phyloP scores from a whole-genome alignment of 2,797 vertebrate species.

The Scarus forsteni region DNA sequence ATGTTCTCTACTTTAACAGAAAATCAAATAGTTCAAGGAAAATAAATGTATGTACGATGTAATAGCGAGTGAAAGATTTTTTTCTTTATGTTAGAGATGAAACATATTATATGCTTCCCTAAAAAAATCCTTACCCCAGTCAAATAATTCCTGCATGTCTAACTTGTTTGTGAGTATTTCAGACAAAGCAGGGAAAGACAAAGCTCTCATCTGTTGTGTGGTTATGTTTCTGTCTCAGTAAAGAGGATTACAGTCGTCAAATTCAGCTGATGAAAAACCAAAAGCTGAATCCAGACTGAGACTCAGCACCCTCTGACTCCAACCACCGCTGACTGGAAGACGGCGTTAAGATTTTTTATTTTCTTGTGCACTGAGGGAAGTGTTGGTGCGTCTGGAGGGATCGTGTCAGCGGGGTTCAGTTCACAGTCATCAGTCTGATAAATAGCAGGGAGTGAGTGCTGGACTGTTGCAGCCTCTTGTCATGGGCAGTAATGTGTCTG shows the following conservation, averaged over 20 bases:
- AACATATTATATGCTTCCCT: too few relatives aligned
- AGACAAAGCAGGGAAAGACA: too few relatives aligned
- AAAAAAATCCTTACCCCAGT: too few relatives aligned
- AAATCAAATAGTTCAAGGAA: too few relatives aligned
- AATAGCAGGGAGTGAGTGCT: background rate
- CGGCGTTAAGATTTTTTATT: background rate
- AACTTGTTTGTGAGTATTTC: too few relatives aligned
- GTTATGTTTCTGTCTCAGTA: too few relatives aligned
- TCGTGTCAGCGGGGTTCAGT: background rate
- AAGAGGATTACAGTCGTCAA: constrained; percentile 1
- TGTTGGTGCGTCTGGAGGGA: background rate
- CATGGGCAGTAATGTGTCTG: constrained; percentile 76
- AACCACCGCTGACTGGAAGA: constrained; percentile 19
- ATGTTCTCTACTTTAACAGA: too few relatives aligned
- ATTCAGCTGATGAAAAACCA: constrained; percentile 9
- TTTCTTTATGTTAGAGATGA: too few relatives aligned
- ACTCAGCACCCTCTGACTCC: constrained; percentile 9
- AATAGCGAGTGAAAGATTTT: too few relatives aligned
- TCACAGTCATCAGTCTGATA: constrained; percentile 3
- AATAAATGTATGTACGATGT: too few relatives aligned
- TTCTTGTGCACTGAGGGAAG: background rate
- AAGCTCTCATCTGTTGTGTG: too few relatives aligned
- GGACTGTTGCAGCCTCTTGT: constrained; percentile 2
- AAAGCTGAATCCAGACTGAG: constrained; percentile 24
- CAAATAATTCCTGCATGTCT: too few relatives aligned